These are phyloP conservation scores for Cebidichthys violaceus DNA, from an alignment of 2,113 vertebrate genomes.

Conservation along the genomic window DNA sequence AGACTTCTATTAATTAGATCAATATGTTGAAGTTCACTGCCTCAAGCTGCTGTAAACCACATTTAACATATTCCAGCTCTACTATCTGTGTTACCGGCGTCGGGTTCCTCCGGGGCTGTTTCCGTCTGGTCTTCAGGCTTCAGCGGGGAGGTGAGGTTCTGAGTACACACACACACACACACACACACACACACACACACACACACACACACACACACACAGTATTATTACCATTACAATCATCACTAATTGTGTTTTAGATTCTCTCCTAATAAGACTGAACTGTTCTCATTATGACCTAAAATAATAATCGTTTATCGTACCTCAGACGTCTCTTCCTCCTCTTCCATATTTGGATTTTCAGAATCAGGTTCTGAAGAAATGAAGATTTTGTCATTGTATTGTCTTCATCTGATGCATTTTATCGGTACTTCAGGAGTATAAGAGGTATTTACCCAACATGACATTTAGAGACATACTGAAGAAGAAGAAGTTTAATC, in stretches of 20 bases:
- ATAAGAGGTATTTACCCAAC: background rate
- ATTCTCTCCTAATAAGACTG: background rate
- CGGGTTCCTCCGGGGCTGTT: background rate
- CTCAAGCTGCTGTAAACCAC: background rate
- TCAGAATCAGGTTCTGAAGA: constrained; percentile 28
- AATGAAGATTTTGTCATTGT: background rate
- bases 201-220: too few relatives aligned
- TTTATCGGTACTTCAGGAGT: background rate
- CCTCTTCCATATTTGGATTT: constrained; percentile 13
- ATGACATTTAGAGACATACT: background rate
- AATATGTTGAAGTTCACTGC: background rate
- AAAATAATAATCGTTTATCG: background rate
- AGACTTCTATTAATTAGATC: background rate
- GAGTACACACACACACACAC: background rate
- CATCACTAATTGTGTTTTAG: background rate
- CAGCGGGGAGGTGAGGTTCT: background rate
- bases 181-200: too few relatives aligned
- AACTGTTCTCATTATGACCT: background rate
- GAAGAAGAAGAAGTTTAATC: background rate
- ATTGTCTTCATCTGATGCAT: background rate
- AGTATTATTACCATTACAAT: too few relatives aligned
- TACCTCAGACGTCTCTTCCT: constrained; percentile 35
- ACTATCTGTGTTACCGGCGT: constrained; percentile 20
- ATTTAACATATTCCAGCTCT: too few relatives aligned
- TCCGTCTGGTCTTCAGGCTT: constrained; percentile 31